These are phyloP conservation scores for Megaptera novaeangliae DNA, from an alignment of 2,113 vertebrate species.

Conservation along the genomic window DNA sequence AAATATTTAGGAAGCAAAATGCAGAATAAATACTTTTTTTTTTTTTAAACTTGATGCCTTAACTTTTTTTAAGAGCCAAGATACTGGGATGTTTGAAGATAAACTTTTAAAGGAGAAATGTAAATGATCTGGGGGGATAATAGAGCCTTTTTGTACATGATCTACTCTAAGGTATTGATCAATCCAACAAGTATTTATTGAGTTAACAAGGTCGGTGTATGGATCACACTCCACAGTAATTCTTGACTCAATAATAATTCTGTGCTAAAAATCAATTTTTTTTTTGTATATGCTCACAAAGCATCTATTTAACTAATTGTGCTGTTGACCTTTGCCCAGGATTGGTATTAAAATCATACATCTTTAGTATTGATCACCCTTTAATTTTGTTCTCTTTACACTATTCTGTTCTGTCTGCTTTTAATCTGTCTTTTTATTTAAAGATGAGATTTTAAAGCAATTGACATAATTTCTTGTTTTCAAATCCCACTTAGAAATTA, in stretches of 20 bases:
- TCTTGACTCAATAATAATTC: constrained; percentile 13
- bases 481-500: not conserved
- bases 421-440: not conserved
- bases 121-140: not conserved
- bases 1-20: not conserved
- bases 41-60: not conserved
- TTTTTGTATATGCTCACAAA: not conserved
- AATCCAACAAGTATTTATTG: constrained; percentile 18
- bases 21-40: not conserved
- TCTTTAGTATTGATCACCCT: not conserved
- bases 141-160: not conserved
- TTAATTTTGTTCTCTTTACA: not conserved
- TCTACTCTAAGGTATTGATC: not conserved
- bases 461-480: not conserved
- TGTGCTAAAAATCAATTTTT: not conserved
- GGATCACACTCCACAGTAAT: not conserved
- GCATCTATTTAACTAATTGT: constrained; percentile 31
- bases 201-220: not conserved
- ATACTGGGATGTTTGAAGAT: not conserved
- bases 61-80: not conserved
- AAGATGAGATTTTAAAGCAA: not conserved
- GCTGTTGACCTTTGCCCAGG: not conserved
- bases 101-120: constrained; percentile 1
- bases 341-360: constrained; percentile 22
- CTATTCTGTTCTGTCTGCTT: not conserved